Base-by-base conservation (phyloP, 2,113 vertebrate species). In the Phocoena phocoena region DNA sequence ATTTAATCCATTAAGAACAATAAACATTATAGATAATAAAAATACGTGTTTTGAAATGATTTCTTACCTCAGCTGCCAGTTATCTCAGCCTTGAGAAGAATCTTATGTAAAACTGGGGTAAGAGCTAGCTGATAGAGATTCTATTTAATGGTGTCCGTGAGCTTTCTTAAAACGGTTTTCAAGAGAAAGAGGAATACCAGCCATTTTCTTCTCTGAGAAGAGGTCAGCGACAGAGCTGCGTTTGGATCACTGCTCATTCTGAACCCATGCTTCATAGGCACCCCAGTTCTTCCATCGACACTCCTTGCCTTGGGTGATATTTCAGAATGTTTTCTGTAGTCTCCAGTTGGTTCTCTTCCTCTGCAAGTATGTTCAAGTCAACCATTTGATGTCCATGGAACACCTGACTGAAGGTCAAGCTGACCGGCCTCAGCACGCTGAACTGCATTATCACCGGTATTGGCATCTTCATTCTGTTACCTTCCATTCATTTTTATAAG, bases 1-100 rank as follows among this genome's bases (percentile, higher is more conserved):
- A 58, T 79, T 83, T 93, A 92, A 86, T 38, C 92, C 31, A 65
- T 86, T 88, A 68, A 96, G 90, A 96, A 68, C 12, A 85, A 53
- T 70, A 68, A 90, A 31, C 31, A 81, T 68, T 41, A 60, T 33
- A 90, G 26, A 67, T 81, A 79, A 83, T 76, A 65, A 85, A 94
- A 80, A 74, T 76, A 11, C 2, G 3, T 73, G 41, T 68, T 86
- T 80, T 65, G 33, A 95, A 92, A 62, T 77, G 76, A 84, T 79
- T 60, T 93, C 33, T 82, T 89, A 74, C 36, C 28, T 88, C 10
- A 26, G 53, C 4, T 84, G n/a, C 33, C 26, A 91, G n/a, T 95
- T 88, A 81, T 88, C 38, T 71, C 41, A 84, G 50, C 28, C 58
- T 88, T n/a, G 20, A 71, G 38, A 94, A 92, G 25, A 65, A 88